These are phyloP conservation scores for Zelostemma sp. DNA, from an alignment of 1,140 invertebrate genomes.

Conservation along the genomic window DNA sequence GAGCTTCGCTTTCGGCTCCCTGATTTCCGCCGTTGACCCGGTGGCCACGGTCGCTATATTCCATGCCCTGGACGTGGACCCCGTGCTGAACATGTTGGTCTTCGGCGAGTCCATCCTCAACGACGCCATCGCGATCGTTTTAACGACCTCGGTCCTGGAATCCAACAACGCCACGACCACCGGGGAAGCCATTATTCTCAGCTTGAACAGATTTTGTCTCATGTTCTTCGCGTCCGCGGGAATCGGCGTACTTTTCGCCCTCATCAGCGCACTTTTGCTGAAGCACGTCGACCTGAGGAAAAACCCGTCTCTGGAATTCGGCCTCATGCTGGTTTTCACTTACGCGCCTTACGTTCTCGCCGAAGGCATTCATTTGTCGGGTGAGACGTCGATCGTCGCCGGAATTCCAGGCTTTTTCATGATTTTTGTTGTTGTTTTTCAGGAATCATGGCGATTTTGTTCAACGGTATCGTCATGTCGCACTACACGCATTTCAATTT, in stretches of 20 bases:
- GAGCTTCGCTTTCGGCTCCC: constrained; percentile 97
- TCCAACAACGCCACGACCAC: constrained; percentile 78
- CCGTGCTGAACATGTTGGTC: constrained; percentile 97
- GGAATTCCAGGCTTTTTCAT: not conserved
- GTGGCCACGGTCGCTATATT: constrained; percentile 99
- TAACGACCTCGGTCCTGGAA: constrained; percentile 90
- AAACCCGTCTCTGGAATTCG: constrained; percentile 98
- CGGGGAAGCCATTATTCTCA: constrained; percentile 89
- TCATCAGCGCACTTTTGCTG: constrained; percentile 92
- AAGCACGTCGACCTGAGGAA: constrained; percentile 97
- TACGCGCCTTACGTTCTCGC: constrained; percentile 98
- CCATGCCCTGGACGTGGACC: constrained; percentile 95
- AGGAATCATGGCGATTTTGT: constrained; percentile 99
- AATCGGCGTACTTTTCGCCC: constrained; percentile 95
- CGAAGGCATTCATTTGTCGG: constrained; percentile 96
- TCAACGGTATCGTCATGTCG: constrained; percentile 99
- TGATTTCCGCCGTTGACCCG: constrained; percentile 99
- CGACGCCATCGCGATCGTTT: constrained; percentile 97
- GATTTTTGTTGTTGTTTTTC: constrained; percentile 59
- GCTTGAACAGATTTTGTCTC: constrained; percentile 91
- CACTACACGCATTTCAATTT: constrained; percentile 99
- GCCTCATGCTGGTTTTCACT: constrained; percentile 97
- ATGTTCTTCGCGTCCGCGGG: constrained; percentile 99
- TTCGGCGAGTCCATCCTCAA: constrained; percentile 99
- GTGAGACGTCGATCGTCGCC: constrained; percentile 68